Evolutionary conservation across 2,888 invertebrate species (phyloP).

Genomic region (Cotesia congregata): DNA sequence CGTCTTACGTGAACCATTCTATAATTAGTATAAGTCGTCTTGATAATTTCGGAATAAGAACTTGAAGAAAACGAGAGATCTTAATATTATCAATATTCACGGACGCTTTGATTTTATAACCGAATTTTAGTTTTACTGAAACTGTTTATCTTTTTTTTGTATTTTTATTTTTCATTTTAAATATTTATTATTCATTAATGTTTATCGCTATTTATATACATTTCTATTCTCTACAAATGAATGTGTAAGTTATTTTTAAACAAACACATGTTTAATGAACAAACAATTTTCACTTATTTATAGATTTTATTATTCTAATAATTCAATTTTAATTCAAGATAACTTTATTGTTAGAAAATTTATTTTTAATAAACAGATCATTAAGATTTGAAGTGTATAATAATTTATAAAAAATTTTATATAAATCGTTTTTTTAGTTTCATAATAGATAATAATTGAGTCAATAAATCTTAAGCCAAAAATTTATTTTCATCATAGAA

Average conservation of each 20-base stretch:
- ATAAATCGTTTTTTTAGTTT: no score
- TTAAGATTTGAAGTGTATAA: no score
- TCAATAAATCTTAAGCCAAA: no score
- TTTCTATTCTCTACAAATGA: neutral
- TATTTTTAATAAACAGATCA: neutral
- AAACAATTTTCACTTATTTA: neutral
- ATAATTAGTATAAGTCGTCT: slow-evolving; percentile 35
- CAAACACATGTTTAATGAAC: neutral
- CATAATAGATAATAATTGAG: no score
- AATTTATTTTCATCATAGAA: no score
- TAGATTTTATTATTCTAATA: neutral
- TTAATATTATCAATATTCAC: slow-evolving; percentile 17
- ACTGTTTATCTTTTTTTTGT: no score
- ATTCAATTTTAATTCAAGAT: slow-evolving; percentile 29
- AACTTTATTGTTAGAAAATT: neutral
- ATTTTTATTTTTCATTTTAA: no score
- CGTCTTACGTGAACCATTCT: slow-evolving; percentile 36
- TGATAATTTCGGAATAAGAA: slow-evolving; percentile 33
- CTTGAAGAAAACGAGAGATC: slow-evolving; percentile 18
- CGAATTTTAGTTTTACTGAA: slow-evolving; percentile 20
- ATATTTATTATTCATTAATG: no score
- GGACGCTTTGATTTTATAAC: slow-evolving; percentile 16
- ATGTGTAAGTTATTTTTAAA: slow-evolving; percentile 14
- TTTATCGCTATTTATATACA: neutral
- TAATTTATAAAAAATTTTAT: no score